Evolutionary conservation across 2,113 vertebrate genomes (phyloP).

Genomic region (Heterotilapia buettikoferi): DNA sequence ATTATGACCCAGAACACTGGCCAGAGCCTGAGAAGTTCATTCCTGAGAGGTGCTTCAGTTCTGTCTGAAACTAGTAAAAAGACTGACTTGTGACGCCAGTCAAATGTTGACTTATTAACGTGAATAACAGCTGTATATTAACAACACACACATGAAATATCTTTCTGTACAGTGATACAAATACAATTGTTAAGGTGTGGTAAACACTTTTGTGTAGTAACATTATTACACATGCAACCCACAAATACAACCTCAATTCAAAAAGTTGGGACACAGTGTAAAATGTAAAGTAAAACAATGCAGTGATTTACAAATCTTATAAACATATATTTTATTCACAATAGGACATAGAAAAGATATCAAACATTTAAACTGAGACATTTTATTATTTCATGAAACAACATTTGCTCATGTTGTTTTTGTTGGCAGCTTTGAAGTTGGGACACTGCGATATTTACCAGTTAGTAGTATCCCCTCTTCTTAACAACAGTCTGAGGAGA

Average conservation of each 20-base stretch:
- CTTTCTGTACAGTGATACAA: not conserved
- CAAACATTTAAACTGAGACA: not conserved
- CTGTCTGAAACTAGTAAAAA: not conserved
- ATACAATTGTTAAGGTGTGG: not conserved
- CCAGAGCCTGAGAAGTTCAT: slow-evolving; percentile 82
- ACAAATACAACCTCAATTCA: not conserved
- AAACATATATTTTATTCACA: not conserved
- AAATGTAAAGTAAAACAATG: not conserved
- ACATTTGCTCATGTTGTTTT: not conserved
- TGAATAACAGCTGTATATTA: not conserved
- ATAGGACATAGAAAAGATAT: too few species aligned
- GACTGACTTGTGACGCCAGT: not conserved
- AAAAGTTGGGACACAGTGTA: not conserved
- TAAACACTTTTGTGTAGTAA: not conserved
- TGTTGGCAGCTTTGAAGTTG: not conserved
- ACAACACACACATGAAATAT: not conserved
- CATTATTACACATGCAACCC: not conserved
- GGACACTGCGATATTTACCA: not conserved
- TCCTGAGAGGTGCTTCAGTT: slow-evolving; percentile 81
- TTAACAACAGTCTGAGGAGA: not conserved
- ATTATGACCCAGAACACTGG: slow-evolving; percentile 84
- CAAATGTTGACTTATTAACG: not conserved
- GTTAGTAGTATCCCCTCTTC: not conserved
- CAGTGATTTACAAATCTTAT: not conserved
- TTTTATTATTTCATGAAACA: not conserved